Conservation (phyloP, 2,888 invertebrate genomes). For the Argynnis bischoffii region DNA sequence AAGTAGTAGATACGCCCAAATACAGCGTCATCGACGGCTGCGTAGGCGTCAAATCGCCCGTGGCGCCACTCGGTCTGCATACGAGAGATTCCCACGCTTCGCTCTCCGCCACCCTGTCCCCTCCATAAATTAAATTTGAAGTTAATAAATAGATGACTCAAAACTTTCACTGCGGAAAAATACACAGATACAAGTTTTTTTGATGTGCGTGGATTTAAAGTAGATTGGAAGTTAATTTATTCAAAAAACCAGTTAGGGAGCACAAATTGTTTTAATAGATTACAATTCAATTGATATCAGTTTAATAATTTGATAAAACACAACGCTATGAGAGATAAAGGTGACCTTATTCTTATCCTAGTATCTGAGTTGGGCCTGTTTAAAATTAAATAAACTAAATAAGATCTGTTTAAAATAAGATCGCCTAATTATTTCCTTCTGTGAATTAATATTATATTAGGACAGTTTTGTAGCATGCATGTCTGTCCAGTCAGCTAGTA, state of each 20-base stretch:
- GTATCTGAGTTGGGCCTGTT: too few species aligned
- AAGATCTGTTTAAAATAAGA: too few species aligned
- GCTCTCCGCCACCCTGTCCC: conserved; percentile 44
- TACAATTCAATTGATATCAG: neutral
- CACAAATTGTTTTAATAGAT: neutral
- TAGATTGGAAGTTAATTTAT: conserved; percentile 44
- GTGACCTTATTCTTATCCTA: too few species aligned
- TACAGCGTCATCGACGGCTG: conserved; percentile 7
- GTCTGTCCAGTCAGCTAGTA: too few species aligned
- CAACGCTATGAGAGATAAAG: too few species aligned
- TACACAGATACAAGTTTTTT: conserved; percentile 49
- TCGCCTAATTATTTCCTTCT: too few species aligned
- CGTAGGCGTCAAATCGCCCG: conserved; percentile 41
- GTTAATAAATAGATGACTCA: conserved; percentile 52
- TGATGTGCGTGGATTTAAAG: conserved; percentile 49
- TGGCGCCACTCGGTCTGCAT: conserved; percentile 76
- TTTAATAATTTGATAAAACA: too few species aligned
- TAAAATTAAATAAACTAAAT: too few species aligned
- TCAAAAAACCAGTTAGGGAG: conserved; percentile 47
- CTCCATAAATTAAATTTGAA: conserved; percentile 56
- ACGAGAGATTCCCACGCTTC: conserved; percentile 61
- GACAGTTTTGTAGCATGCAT: too few species aligned
- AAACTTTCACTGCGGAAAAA: conserved; percentile 37
- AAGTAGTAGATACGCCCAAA: neutral
- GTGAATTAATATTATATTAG: too few species aligned